Evolutionary conservation across 2,797 vertebrate species (phyloP).

Genomic region (Pelodytes ibericus): DNA sequence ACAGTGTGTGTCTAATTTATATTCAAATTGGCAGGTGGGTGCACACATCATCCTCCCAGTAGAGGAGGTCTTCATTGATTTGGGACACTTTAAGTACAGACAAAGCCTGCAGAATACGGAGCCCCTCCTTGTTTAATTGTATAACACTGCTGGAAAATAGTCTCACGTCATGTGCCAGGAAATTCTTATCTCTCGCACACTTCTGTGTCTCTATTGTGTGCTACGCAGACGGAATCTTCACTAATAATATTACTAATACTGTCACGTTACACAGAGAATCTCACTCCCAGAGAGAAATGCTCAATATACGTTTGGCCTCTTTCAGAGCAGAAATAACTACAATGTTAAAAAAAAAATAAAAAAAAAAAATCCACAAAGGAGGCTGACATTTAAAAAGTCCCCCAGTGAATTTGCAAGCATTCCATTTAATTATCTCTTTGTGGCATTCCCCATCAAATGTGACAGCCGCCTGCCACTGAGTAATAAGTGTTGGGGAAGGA

Average conservation of each 20-base stretch:
- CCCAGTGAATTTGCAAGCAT: conserved; percentile 54
- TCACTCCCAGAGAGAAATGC: conserved; percentile 21
- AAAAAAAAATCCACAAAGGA: conserved; percentile 48
- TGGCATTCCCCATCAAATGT: conserved; percentile 64
- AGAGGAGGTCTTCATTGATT: no score
- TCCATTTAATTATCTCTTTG: conserved; percentile 57
- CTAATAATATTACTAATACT: conserved; percentile 48
- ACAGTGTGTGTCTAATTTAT: no score
- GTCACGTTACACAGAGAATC: conserved; percentile 46
- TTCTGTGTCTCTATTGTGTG: conserved; percentile 48
- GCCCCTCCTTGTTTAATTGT: no score
- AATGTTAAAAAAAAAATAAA: no score
- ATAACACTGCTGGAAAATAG: neutral
- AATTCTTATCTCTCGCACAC: conserved; percentile 48
- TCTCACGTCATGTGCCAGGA: conserved; percentile 10
- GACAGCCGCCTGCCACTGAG: conserved; percentile 64
- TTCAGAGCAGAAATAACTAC: conserved; percentile 50
- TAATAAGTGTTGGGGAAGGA: conserved; percentile 60
- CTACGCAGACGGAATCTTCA: conserved; percentile 5
- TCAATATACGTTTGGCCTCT: conserved; percentile 41
- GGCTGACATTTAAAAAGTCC: conserved; percentile 56
- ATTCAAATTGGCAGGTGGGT: no score
- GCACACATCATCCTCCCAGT: no score
- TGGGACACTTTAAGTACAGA: no score
- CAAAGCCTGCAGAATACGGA: no score